Evolutionary conservation across 2,888 invertebrate genomes (phyloP), one percentile per base, ranked within the genome.

Genomic region (Caenorhabditis virilis): DNA sequence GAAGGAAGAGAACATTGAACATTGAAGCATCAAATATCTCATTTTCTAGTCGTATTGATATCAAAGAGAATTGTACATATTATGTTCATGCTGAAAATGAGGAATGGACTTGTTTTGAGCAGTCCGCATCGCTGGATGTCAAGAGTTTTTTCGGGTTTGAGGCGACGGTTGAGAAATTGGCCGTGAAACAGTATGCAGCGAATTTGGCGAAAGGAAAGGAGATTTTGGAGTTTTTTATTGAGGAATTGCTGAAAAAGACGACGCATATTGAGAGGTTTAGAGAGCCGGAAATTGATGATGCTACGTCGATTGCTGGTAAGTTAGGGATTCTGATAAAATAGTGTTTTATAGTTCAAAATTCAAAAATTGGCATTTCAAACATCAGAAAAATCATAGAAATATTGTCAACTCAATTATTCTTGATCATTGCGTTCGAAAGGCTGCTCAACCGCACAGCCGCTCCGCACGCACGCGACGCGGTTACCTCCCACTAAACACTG

Each of bases 101-200:
- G 0, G 89, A 91, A 42, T 95, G 94, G 94, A 95, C 95, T 1
- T 94, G 94, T 83, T 95, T 95, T 86, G 94, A 95, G 85, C 94
- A 94, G 86, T 89, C 89, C 54, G 94, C 94, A 22, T 89, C 90
- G 75, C 88, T 95, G 60, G 94, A 94, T 85, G 92, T 95, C 48
- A 93, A 91, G 84, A 93, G 90, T 79, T 95, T 95, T 86, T 93
- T 93, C 85, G 93, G 94, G 0, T 90, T 95, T 80, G 95, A 95
- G 86, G 90, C 89, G 83, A 91, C 92, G 0, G 92, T 94, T 82
- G 95, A 95, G 86, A 95, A 94, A 85, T 88, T 95, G 79, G 92
- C 93, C 47, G 93, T 94, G 90, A 94, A 93, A 83, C 94, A 95
- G 83, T 95, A 95, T 83, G 90, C 92, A 4, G 88, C 90, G 45